Percentiles rank a stretch among this genome's conserved stretches.
These are phyloP conservation scores for Phenganax subtilis DNA, from an alignment of 92 coral and sea anemone genomes.

Conservation along the genomic window DNA sequence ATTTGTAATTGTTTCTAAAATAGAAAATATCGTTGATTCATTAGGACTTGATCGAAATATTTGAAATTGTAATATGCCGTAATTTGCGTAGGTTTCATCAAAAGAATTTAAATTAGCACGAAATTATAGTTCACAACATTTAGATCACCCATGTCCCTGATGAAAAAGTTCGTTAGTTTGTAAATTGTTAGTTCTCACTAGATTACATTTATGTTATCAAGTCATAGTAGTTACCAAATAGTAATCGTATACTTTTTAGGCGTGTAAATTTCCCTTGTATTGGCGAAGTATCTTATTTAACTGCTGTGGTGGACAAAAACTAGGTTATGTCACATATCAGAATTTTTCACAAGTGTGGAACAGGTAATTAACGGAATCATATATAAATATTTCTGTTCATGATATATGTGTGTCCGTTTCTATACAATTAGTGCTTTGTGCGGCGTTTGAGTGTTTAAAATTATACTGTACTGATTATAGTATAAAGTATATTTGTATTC, in stretches of 20 bases:
- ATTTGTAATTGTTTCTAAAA: no score
- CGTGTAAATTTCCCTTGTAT: conserved; percentile 80
- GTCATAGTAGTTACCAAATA: neutral
- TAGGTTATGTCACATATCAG: conserved; percentile 74
- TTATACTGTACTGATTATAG: neutral
- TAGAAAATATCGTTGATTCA: no score
- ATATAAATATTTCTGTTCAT: neutral
- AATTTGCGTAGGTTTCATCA: no score
- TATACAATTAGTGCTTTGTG: neutral
- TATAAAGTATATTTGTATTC: neutral
- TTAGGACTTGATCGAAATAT: no score
- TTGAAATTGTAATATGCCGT: no score
- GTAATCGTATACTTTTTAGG: conserved; percentile 45
- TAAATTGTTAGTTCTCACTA: no score
- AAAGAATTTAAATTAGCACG: no score
- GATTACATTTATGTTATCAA: no score
- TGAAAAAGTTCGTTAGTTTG: no score
- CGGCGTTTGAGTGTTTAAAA: neutral
- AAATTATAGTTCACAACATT: no score
- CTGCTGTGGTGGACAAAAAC: conserved; percentile 84
- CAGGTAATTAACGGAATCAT: conserved; percentile 49
- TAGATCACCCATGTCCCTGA: no score
- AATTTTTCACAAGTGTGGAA: conserved; percentile 83
- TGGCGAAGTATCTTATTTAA: conserved; percentile 88
- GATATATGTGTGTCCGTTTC: neutral